Evolutionary conservation across 1,140 invertebrate genomes (phyloP), one percentile per base, ranked within the genome.

Genomic region (Papilio glaucus): DNA sequence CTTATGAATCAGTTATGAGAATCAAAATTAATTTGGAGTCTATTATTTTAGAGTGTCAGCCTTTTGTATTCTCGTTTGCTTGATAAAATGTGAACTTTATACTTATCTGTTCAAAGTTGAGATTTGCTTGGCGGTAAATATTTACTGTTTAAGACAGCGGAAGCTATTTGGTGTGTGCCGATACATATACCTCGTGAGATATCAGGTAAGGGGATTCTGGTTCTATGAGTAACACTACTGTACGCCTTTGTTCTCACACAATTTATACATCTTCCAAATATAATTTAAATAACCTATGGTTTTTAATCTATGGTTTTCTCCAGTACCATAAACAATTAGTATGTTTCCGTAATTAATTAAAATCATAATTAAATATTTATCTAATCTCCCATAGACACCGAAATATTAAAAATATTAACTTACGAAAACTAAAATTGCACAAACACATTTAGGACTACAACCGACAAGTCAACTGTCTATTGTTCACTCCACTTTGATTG

Each of bases 31-130:
- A n/a, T 38, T 9, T 70, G 53, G 9, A 15, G 13, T 5, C 18
- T 21, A 12, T 39, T 49, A 65, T 65, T 49, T 63, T 72, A 72
- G 45, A 70, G 69, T 49, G 63, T 61, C 57, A 71, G 26, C 61
- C 49, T 75, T 73, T 75, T 73, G 67, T 74, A 69, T 74, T 74
- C 45, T 69, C 38, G 0, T 69, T 69, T 37, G 10, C 10, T 68
- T 53, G n/a, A 49, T 53, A 5, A 45, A 69, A 53, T 69, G 5
- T n/a, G 18, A 37, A 69, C 67, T 29, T 69, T 68, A 15, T 26
- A 12, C 0, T 8, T 13, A 15, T 18, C 5, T 1, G 0, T 8
- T 65, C 29, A 69, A 38, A 42, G n/a, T 53, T 49, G 26, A 13
- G 45, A 53, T 53, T 69, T 15, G 9, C 12, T 69, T 69, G 67